Evolutionary conservation across 1,140 invertebrate species (phyloP).

Genomic region (Drosophila fuyamai): DNA sequence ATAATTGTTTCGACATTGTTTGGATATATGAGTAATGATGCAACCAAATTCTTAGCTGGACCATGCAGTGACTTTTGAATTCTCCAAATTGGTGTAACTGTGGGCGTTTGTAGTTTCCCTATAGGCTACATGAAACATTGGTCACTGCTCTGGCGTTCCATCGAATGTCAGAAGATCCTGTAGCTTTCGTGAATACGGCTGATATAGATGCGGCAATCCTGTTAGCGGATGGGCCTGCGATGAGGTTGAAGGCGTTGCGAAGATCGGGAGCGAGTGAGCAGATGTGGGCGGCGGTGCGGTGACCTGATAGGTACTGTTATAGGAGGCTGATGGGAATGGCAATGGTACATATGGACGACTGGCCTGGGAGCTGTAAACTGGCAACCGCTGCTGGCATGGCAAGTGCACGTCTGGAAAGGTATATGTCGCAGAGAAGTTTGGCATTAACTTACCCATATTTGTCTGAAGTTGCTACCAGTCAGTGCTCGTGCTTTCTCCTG

Average conservation of each 20-base stretch:
- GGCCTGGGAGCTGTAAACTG: background rate
- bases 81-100: background rate
- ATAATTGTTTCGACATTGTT: background rate
- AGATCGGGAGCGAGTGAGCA: background rate
- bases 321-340: background rate
- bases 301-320: background rate
- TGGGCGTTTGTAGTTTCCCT: background rate
- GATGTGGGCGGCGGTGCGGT: background rate
- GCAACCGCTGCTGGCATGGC: background rate
- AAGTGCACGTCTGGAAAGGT: background rate
- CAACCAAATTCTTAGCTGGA: background rate
- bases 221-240: background rate
- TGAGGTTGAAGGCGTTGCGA: background rate
- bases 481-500: background rate
- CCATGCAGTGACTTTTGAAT: background rate
- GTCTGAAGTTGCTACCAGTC: background rate
- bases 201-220: background rate
- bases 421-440: background rate
- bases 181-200: background rate
- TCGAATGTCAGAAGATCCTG: background rate
- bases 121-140: background rate
- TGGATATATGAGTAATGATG: slow-evolving; percentile 1
- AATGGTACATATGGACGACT: background rate
- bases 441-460: slow-evolving; percentile 1
- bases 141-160: background rate